Percentiles rank a stretch among this genome's conserved stretches.
phyloP scores from a whole-genome alignment of 2,888 invertebrate genomes.

The Callimorpha dominula region DNA sequence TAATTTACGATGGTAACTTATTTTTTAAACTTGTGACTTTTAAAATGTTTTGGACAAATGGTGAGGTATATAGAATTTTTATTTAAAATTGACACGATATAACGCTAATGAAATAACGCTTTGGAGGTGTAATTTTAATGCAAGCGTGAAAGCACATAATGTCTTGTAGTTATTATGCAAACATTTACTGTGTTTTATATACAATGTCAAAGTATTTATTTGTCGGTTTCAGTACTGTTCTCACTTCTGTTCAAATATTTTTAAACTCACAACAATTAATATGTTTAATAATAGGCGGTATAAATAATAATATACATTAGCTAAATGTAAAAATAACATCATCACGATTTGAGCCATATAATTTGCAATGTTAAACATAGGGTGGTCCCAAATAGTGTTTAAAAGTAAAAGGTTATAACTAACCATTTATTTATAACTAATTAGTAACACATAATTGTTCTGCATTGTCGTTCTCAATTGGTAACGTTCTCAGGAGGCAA shows the following conservation, averaged over 20 bases:
- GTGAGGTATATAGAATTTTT: background rate
- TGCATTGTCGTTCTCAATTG: background rate
- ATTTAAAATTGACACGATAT: too few relatives aligned
- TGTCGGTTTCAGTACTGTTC: background rate
- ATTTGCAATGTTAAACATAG: background rate
- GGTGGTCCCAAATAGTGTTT: background rate
- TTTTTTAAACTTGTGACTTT: background rate
- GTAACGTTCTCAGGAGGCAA: background rate
- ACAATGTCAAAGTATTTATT: background rate
- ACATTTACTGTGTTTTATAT: background rate
- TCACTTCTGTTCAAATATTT: background rate
- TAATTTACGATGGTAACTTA: conserved; percentile 8
- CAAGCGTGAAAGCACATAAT: background rate
- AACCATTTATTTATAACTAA: too few relatives aligned
- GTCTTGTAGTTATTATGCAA: too few relatives aligned
- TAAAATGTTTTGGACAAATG: background rate
- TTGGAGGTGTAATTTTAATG: background rate
- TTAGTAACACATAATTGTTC: too few relatives aligned
- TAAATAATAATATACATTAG: too few relatives aligned
- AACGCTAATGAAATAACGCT: too few relatives aligned
- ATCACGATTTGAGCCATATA: too few relatives aligned
- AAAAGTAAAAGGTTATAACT: background rate
- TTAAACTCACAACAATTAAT: background rate
- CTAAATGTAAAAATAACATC: too few relatives aligned
- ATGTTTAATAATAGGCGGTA: too few relatives aligned